Conservation (phyloP, 2,888 invertebrate genomes). For the Synanthedon tipuliformis region DNA sequence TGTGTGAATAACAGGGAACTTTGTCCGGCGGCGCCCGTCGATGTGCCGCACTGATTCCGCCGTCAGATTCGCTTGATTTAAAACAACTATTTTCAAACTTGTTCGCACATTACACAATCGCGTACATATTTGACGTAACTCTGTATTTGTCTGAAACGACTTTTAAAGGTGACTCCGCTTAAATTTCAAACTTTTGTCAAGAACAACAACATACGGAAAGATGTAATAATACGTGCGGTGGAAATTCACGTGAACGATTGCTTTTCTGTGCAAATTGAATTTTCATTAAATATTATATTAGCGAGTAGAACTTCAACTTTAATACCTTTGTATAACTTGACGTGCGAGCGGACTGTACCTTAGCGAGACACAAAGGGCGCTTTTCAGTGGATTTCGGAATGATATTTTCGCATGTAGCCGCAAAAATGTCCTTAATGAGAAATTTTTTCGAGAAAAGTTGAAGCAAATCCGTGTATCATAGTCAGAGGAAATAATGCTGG, state of each 20-base stretch:
- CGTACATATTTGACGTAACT: not conserved
- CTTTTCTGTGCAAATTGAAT: too few relatives aligned
- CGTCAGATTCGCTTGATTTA: conserved; percentile 14
- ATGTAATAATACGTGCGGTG: too few relatives aligned
- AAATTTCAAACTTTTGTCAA: too few relatives aligned
- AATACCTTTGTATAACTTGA: too few relatives aligned
- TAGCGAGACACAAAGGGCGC: not conserved
- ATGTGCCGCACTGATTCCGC: conserved; percentile 26
- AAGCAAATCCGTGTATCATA: conserved; percentile 10
- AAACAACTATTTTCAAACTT: not conserved
- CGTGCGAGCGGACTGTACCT: not conserved
- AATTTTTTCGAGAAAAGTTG: conserved; percentile 13
- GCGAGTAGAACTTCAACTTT: too few relatives aligned
- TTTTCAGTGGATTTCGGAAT: conserved; percentile 12
- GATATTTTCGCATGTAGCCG: conserved; percentile 36
- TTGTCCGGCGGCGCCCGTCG: conserved; percentile 28
- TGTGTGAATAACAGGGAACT: conserved; percentile 28
- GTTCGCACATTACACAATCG: not conserved
- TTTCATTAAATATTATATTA: too few relatives aligned
- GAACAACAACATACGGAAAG: too few relatives aligned
- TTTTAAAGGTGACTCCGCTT: not conserved
- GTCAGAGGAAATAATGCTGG: conserved; percentile 3
- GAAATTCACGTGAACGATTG: too few relatives aligned
- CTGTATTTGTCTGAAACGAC: not conserved
- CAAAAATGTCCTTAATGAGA: conserved; percentile 41